Evolutionary conservation across 2,797 vertebrate genomes (phyloP).

Genomic region (Emydoidea blandingii): DNA sequence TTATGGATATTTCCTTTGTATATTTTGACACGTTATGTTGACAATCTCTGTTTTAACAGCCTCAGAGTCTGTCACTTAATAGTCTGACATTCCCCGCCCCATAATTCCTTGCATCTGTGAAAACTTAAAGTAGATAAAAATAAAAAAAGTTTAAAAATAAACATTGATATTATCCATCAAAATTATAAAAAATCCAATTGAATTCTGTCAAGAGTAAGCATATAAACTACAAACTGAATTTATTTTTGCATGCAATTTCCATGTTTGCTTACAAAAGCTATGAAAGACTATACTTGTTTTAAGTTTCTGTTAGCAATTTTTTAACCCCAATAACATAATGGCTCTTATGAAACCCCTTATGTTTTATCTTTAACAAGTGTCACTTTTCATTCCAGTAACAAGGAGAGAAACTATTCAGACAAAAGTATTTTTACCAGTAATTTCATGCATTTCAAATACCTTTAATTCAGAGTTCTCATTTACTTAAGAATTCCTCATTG

Average conservation of each 20-base stretch:
- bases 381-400: background rate
- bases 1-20: background rate
- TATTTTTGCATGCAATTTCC: background rate
- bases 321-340: conserved; percentile 36
- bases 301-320: conserved; percentile 20
- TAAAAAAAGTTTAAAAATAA: background rate
- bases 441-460: conserved; percentile 40
- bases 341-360: conserved; percentile 3
- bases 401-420: background rate
- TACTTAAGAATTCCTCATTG: background rate
- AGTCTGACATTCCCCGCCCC: background rate
- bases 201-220: background rate
- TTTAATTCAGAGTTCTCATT: background rate
- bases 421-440: background rate
- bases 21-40: background rate
- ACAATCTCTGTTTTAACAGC: background rate
- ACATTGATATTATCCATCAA: background rate
- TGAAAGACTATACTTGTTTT: background rate
- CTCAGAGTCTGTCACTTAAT: background rate
- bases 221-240: background rate
- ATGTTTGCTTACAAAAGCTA: background rate
- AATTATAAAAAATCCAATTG: background rate
- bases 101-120: background rate
- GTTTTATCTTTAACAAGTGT: conserved; percentile 31
- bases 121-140: background rate